Evolutionary conservation across 2,797 vertebrate genomes (phyloP), one percentile per base, ranked within the genome.

Genomic region (Melanotaenia parkinsoni): DNA sequence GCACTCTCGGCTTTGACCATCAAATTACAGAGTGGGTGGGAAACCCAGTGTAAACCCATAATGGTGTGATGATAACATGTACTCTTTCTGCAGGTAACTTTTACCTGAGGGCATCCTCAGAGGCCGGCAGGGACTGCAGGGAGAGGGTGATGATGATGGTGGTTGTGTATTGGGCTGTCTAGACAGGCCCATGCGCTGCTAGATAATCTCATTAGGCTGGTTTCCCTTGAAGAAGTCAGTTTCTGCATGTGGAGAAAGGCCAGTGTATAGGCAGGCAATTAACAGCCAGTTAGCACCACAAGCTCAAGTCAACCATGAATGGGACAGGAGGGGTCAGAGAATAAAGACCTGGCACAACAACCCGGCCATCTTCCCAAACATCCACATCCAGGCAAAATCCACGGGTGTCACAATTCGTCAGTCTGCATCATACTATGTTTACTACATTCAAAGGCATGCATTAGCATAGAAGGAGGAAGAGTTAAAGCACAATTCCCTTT

Each of bases 121-220:
- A 10, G 16, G 74, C 22, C 60, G 61, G 40, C 32, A 63, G 66
- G 45, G 57, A 43, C 53, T 33, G 13, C 38, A 8, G 4, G 6
- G 43, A 47, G 18, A 20, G 63, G 56, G 63, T 37, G 20, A 6
- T 13, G 6, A 30, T 22, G 62, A 11, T 14, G 30, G 16, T 0
- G 50, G 32, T 84, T 95, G 95, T 93, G 94, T 94, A 95, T 95
- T 95, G 88, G 86, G 78, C 75, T 91, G 95, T 95, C 95, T 95
- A 95, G 94, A 95, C 94, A 89, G 76, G 70, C 88, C 89, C 79
- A 64, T 84, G 84, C 86, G 82, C 89, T 79, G 83, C 85, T 84
- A 87, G 89, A 90, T 95, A 95, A 95, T 95, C 94, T 94, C 93
- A 95, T 95, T 95, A 95, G 88, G 65, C 76, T 60, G 73, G 89